Percentiles rank a stretch among this genome's conserved stretches.
Conservation (phyloP, 2,113 vertebrate species). For the Trichomycterus rosablanca region DNA sequence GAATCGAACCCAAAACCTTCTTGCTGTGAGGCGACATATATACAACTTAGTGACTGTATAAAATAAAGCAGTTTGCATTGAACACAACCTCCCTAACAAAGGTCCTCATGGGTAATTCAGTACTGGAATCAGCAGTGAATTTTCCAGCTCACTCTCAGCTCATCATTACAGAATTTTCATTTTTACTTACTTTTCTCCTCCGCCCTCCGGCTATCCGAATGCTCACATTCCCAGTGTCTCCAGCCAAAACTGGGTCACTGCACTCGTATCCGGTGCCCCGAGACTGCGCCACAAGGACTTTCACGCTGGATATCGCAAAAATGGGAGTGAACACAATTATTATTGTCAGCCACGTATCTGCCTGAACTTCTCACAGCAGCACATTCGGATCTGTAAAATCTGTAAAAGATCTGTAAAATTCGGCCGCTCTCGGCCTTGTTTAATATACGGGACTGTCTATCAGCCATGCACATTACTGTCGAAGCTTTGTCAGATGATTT, state of each 20-base stretch:
- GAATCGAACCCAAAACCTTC: too few relatives aligned
- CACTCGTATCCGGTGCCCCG: constrained; percentile 21
- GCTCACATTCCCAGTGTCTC: constrained; percentile 21
- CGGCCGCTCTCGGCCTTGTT: constrained; percentile 22
- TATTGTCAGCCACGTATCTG: constrained; percentile 15
- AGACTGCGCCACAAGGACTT: constrained; percentile 32
- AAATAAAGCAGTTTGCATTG: too few relatives aligned
- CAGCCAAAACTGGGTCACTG: constrained; percentile 46
- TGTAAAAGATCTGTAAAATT: too few relatives aligned
- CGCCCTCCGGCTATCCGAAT: constrained; percentile 32
- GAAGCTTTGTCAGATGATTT: constrained; percentile 35
- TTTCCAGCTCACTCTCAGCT: background rate
- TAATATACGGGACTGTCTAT: constrained; percentile 35
- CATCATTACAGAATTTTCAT: too few relatives aligned
- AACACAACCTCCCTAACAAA: too few relatives aligned
- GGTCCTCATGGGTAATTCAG: constrained; percentile 62
- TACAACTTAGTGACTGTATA: too few relatives aligned
- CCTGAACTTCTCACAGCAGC: constrained; percentile 28
- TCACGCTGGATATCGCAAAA: constrained; percentile 46
- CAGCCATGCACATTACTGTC: constrained; percentile 32
- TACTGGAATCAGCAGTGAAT: constrained; percentile 37
- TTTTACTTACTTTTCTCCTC: constrained; percentile 22
- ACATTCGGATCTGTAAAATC: too few relatives aligned
- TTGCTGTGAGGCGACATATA: too few relatives aligned
- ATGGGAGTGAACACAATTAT: constrained; percentile 43